These are phyloP conservation scores for Drosophila bunnanda DNA, from an alignment of 2,888 invertebrate species.

Conservation along the genomic window DNA sequence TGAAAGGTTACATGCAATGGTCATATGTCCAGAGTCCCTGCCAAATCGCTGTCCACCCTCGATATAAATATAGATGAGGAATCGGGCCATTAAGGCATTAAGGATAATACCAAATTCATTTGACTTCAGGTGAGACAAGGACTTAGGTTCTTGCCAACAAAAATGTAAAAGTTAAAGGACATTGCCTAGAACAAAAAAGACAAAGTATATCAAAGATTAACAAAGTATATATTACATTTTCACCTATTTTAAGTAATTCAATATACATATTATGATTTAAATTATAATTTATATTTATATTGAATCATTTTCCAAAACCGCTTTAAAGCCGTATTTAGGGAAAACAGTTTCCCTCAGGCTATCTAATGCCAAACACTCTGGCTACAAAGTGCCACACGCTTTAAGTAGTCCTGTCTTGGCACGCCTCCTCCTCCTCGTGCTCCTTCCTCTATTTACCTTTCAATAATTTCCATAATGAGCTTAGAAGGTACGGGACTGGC, in stretches of 20 bases:
- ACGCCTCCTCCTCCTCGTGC: neutral
- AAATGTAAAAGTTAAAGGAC: neutral
- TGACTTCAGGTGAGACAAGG: neutral
- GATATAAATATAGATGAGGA: conserved; percentile 6
- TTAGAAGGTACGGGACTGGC: conserved; percentile 15
- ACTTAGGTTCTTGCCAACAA: neutral
- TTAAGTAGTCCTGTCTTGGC: neutral
- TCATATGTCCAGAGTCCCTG: conserved; percentile 8
- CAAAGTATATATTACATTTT: too few relatives aligned
- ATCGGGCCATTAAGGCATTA: neutral
- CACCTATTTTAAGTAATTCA: too few relatives aligned
- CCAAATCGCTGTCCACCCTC: neutral
- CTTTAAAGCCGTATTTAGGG: neutral
- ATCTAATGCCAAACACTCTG: neutral
- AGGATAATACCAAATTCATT: neutral
- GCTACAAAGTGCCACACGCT: conserved; percentile 12
- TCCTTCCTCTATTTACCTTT: conserved; percentile 1
- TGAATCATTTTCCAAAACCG: neutral
- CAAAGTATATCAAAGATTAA: too few relatives aligned
- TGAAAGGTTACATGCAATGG: conserved; percentile 23
- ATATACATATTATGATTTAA: too few relatives aligned
- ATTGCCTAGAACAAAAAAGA: too few relatives aligned
- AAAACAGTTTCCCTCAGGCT: neutral
- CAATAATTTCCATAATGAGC: conserved; percentile 47
- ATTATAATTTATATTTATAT: neutral